Base-by-base conservation (phyloP, 2,888 invertebrate genomes). In the Noctua comes region DNA sequence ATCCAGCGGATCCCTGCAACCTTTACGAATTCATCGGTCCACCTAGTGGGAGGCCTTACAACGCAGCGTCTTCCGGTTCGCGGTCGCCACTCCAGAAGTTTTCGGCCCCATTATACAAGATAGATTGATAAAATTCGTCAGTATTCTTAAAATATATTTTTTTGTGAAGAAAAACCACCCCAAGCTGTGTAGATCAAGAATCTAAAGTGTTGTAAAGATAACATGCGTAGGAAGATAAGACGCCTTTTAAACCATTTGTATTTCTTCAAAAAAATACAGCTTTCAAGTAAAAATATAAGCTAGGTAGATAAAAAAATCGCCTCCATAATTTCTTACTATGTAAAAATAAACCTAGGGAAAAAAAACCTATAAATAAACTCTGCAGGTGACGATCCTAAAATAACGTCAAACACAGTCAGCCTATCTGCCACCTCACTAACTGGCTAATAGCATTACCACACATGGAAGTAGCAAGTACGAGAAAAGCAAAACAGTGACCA, bases 221-320 rank as follows among this genome's bases (percentile, higher is more conserved):
- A 59, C 21, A 66, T 66, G n/a, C 43, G 72, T 80, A 31, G 80
- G 57, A 66, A n/a, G 72, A 11, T 51, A 68, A 43, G 48, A 31
- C n/a, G 27, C 1, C 24, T 31, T 73, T 27, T 59, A 27, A 40
- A 70, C 8, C 51, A 27, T 24, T 72, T 21, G 59, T 80, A 59
- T 59, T 59, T 70, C n/a, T 66, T 46, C 36, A 21, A 16, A 59
- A 72, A 72, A 59, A 68, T 59, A 69, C 11, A 36, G 10, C 27
- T 27, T 27, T 6, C 27, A 18, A 59, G 0, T 59, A 16, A 43
- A 46, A 72, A 59, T 31, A 27, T 10, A 40, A 66, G n/a, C 40
- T 40, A 40, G 10, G n/a, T 40, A n/a, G 8, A n/a, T 16, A 18
- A n/a, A n/a, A n/a, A 59, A 16, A 1, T n/a, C 16, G 6, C 2